Evolutionary conservation across 2,797 vertebrate genomes (phyloP).

Genomic region (Lates japonicus): DNA sequence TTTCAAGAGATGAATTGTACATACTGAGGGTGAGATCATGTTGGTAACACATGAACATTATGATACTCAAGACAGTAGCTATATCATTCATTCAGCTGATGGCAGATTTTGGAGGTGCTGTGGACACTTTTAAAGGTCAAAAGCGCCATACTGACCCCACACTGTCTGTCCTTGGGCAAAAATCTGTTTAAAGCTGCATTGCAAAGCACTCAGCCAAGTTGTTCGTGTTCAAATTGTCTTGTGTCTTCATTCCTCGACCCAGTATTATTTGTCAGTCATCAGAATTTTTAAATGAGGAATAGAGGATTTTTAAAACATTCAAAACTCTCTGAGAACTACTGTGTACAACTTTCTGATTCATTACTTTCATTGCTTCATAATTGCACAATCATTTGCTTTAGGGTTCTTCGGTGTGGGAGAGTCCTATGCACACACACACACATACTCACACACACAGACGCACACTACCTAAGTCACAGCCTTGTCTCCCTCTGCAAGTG

Average conservation of each 20-base stretch:
- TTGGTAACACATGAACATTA: neutral
- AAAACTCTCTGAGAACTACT: neutral
- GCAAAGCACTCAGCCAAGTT: neutral
- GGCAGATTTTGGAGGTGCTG: neutral
- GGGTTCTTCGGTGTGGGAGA: constrained; percentile 36
- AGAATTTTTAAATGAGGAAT: neutral
- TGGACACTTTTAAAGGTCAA: neutral
- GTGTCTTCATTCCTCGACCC: neutral
- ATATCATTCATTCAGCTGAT: neutral
- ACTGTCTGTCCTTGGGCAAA: neutral
- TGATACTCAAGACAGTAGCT: neutral
- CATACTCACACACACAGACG: constrained; percentile 54
- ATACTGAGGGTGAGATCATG: neutral
- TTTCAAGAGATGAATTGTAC: neutral
- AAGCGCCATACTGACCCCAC: neutral
- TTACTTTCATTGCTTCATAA: constrained; percentile 1
- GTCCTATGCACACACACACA: constrained; percentile 41
- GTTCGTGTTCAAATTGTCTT: neutral
- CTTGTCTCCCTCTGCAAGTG: constrained; percentile 61
- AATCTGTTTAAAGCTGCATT: neutral
- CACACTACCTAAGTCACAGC: constrained; percentile 52
- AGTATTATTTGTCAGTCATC: constrained; percentile 1
- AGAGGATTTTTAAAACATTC: neutral
- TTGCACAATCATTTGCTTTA: constrained; percentile 17
- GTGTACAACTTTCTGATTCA: neutral